A percentile compares a stretch with the other conserved stretches of the same genome.
Conservation (phyloP, 37 sponge, comb jelly and placozoan genomes). For the Ephydatia muelleri region DNA sequence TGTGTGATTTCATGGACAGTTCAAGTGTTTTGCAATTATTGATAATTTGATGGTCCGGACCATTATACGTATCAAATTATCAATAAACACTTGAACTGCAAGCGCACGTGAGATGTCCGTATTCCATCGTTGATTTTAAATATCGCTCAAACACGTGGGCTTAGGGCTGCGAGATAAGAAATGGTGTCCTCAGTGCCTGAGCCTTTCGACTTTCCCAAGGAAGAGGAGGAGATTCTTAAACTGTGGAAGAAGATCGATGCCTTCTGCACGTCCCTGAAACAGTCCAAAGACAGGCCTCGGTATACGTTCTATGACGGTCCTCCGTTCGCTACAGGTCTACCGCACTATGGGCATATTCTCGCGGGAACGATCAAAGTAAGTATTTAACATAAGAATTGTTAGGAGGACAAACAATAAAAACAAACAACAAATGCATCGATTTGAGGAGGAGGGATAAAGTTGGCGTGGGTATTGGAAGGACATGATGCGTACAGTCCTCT, state of each 20-base stretch:
- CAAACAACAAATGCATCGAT: too few species aligned
- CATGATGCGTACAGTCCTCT: too few species aligned
- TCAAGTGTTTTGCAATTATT: background rate
- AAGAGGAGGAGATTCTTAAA: constrained; percentile 88
- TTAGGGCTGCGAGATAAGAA: background rate
- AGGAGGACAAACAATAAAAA: too few species aligned
- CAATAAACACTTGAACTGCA: constrained; percentile 8
- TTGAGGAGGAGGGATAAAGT: background rate
- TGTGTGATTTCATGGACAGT: too few species aligned
- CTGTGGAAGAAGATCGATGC: constrained; percentile 91
- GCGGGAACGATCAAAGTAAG: constrained; percentile 97
- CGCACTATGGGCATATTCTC: constrained; percentile 98
- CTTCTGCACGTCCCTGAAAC: constrained; percentile 83
- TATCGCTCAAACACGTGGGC: constrained; percentile 23
- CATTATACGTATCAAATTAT: background rate
- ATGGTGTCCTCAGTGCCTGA: constrained; percentile 67
- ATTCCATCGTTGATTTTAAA: constrained; percentile 11
- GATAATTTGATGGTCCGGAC: background rate
- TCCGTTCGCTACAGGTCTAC: constrained; percentile 98
- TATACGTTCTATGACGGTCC: constrained; percentile 99
- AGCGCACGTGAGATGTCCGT: background rate
- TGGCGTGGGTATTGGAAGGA: background rate
- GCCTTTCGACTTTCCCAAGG: constrained; percentile 77
- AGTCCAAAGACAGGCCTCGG: constrained; percentile 87
- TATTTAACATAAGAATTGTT: constrained; percentile 46